These are phyloP conservation scores for Sycophila texana DNA, from an alignment of 2,888 invertebrate species.

Conservation along the genomic window DNA sequence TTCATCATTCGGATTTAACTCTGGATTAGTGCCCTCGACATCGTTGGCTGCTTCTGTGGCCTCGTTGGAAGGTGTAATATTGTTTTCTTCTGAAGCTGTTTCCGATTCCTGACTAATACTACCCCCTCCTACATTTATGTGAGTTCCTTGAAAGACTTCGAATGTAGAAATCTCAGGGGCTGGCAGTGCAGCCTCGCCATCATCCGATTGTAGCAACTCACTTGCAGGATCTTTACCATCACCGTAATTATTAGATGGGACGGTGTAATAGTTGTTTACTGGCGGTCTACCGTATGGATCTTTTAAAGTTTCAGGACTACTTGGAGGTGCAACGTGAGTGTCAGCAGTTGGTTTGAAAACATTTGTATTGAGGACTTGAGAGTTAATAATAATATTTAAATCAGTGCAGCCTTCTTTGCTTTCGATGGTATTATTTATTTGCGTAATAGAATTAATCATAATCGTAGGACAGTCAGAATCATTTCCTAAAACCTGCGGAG, in stretches of 20 bases:
- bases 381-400: constrained; percentile 83
- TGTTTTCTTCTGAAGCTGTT: constrained; percentile 22
- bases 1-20: constrained; percentile 36
- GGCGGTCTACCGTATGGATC: constrained; percentile 31
- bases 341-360: constrained; percentile 66
- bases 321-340: neutral
- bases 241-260: constrained; percentile 2
- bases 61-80: constrained; percentile 10
- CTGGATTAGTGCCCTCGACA: neutral
- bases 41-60: constrained; percentile 24
- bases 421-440: constrained; percentile 74
- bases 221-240: constrained; percentile 18
- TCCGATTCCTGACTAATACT: constrained; percentile 8
- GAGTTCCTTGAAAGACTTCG: constrained; percentile 66
- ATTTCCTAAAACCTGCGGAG: constrained; percentile 48
- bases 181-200: neutral
- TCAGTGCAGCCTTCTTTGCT: constrained; percentile 83
- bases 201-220: constrained; percentile 34
- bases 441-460: constrained; percentile 71
- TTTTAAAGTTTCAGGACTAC: constrained; percentile 5
- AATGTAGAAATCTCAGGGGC: constrained; percentile 56
- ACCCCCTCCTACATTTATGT: constrained; percentile 63
- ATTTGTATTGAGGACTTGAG: constrained; percentile 81
- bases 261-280: neutral
- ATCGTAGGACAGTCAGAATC: constrained; percentile 70